Evolutionary conservation across 2,797 vertebrate genomes (phyloP).

Genomic region (Diceros bicornis): DNA sequence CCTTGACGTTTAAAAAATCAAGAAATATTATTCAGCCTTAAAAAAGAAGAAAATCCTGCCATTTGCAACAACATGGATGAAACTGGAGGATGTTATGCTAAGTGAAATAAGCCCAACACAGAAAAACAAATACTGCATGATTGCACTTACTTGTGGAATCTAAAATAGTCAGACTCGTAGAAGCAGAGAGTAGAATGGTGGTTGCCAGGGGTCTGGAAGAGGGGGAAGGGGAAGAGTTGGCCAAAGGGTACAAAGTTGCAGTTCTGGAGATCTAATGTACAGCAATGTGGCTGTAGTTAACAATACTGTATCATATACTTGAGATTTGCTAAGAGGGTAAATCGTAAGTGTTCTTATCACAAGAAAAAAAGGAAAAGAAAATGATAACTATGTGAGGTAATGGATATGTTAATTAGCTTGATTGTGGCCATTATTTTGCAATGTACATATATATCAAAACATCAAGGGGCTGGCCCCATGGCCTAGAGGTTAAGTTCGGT

Average conservation of each 20-base stretch:
- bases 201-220: not conserved
- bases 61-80: not conserved
- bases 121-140: not conserved
- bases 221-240: not conserved
- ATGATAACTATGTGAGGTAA: not conserved
- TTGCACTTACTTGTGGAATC: not conserved
- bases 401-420: not conserved
- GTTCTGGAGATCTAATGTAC: not conserved
- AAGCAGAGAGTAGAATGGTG: not conserved
- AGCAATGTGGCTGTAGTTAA: not conserved
- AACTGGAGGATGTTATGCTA: not conserved
- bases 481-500: too few species aligned
- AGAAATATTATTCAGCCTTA: not conserved
- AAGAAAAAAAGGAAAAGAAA: conserved; percentile 8
- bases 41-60: not conserved
- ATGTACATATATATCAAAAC: not conserved
- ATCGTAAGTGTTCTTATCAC: not conserved
- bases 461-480: too few species aligned
- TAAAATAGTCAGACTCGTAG: not conserved
- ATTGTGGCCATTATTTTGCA: not conserved
- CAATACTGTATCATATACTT: not conserved
- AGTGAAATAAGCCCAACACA: not conserved
- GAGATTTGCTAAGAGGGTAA: not conserved
- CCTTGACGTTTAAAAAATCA: not conserved
- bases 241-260: not conserved